Evolutionary conservation across 2,113 vertebrate genomes (phyloP).

Genomic region (Lutjanus erythropterus): DNA sequence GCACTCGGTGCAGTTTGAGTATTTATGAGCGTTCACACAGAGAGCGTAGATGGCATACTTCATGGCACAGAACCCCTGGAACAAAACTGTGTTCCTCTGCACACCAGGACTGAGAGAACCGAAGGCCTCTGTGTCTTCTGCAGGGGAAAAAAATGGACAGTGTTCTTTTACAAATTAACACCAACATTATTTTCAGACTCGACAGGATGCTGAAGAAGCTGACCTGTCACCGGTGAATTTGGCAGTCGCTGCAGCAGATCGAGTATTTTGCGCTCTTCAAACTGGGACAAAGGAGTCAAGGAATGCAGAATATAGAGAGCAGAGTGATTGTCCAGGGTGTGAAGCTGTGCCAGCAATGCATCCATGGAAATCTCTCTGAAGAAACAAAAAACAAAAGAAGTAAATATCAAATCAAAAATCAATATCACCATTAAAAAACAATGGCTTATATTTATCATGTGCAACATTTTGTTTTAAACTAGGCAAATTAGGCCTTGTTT

Average conservation of each 20-base stretch:
- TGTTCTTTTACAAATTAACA: neutral
- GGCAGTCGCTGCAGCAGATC: slow-evolving; percentile 89
- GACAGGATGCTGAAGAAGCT: neutral
- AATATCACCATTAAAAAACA: too few relatives aligned
- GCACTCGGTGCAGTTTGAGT: slow-evolving; percentile 84
- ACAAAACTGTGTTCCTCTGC: slow-evolving; percentile 88
- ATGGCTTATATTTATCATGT: too few relatives aligned
- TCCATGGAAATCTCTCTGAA: slow-evolving; percentile 85
- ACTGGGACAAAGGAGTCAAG: slow-evolving; percentile 90
- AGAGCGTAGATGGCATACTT: slow-evolving; percentile 96
- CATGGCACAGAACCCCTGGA: slow-evolving; percentile 95
- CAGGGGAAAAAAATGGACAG: neutral
- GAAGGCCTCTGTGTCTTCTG: slow-evolving; percentile 63
- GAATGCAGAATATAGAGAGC: slow-evolving; percentile 92
- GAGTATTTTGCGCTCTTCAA: slow-evolving; percentile 90
- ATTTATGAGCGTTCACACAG: slow-evolving; percentile 88
- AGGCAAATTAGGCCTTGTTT: too few relatives aligned
- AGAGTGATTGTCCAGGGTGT: slow-evolving; percentile 92
- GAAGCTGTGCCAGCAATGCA: slow-evolving; percentile 89
- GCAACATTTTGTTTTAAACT: too few relatives aligned
- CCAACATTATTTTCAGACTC: neutral
- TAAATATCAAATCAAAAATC: neutral
- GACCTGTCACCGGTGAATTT: slow-evolving; percentile 60
- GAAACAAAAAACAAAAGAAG: neutral
- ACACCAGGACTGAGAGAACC: slow-evolving; percentile 68